Base-by-base conservation (phyloP, 2,113 vertebrate genomes). In the Pachypanchax playfairii region DNA sequence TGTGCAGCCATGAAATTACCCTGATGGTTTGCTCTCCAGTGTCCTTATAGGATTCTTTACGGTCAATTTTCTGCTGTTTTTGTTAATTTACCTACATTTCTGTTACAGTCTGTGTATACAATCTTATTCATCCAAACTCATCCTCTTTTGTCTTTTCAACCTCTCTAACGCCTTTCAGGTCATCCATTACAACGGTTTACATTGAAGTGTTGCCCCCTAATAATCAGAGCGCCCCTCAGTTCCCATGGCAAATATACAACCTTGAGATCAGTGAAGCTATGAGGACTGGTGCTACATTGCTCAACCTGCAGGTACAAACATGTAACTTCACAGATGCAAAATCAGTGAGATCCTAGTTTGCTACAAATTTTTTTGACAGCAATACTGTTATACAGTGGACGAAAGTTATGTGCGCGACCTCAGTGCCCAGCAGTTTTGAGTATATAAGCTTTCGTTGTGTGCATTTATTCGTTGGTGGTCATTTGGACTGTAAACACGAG, bases 181-280 rank as follows among this genome's bases (percentile, higher is more conserved):
- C 95, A 65, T 98, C 97, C 78, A 96, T 98, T 84, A 96, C 96
- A 17, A 98, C 97, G 0, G 95, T 98, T 67, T 99, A 98, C 73
- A 94, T 98, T 4, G 97, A 98, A 83, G 95, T 99, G 49, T 92
- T 98, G 75, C 96, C 97, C 0, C 96, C 96, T 52, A 98, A 98
- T 88, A 98, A 99, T 84, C 97, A 99, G 89, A 99, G 96, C 51
- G 96, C 96, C 49, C 96, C 96, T 0, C 93, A 91, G 29, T 98
- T 98, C 69, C 93, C 94, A 0, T 94, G 93, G 74, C 89, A 92
- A 75, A 91, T 94, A 81, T 98, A 96, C 86, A 96, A 87, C 82
- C 89, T 98, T 71, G 97, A 99, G 86, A 90, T 99, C 85, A 99
- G 96, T 1, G 97, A 99, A 73, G 97, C 95, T 22, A 97, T 98